These are phyloP conservation scores for Callosobruchus maculatus DNA, from an alignment of 2,888 invertebrate genomes.

Conservation along the genomic window DNA sequence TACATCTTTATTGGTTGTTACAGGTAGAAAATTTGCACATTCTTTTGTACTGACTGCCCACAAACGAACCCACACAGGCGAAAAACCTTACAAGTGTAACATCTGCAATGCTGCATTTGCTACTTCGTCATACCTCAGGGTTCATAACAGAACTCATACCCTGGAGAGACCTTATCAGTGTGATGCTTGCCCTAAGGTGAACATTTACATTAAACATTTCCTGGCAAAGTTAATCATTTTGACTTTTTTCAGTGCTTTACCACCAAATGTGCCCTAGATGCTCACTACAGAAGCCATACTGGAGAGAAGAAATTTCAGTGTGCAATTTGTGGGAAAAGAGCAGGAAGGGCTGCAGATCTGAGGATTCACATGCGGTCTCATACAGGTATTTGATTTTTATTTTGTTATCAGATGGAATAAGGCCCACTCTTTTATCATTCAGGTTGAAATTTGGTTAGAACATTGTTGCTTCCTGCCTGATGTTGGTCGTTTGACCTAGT, in stretches of 20 bases:
- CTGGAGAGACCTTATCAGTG: constrained; percentile 44
- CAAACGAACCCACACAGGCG: constrained; percentile 42
- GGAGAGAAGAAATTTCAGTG: constrained; percentile 45
- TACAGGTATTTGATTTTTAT: constrained; percentile 32
- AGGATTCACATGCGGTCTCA: constrained; percentile 44
- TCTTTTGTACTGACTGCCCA: constrained; percentile 43
- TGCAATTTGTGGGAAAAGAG: constrained; percentile 39
- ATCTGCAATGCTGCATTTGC: constrained; percentile 40
- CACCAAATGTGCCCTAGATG: constrained; percentile 40
- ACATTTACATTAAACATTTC: too few species aligned
- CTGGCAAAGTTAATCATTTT: too few species aligned
- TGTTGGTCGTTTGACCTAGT: too few species aligned
- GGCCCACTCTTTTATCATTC: too few species aligned
- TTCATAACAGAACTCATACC: constrained; percentile 44
- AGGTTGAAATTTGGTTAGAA: too few species aligned
- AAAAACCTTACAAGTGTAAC: constrained; percentile 41
- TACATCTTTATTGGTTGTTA: constrained; percentile 10
- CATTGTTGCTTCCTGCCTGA: neutral
- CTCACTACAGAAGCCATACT: constrained; percentile 41
- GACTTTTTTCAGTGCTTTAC: constrained; percentile 41
- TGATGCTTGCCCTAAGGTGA: constrained; percentile 39
- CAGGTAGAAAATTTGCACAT: constrained; percentile 41
- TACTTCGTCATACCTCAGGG: constrained; percentile 43
- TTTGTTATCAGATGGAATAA: too few species aligned
- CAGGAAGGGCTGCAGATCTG: constrained; percentile 40